phyloP scores from a whole-genome alignment of 1,140 invertebrate genomes.

The Oedothorax gibbosus region DNA sequence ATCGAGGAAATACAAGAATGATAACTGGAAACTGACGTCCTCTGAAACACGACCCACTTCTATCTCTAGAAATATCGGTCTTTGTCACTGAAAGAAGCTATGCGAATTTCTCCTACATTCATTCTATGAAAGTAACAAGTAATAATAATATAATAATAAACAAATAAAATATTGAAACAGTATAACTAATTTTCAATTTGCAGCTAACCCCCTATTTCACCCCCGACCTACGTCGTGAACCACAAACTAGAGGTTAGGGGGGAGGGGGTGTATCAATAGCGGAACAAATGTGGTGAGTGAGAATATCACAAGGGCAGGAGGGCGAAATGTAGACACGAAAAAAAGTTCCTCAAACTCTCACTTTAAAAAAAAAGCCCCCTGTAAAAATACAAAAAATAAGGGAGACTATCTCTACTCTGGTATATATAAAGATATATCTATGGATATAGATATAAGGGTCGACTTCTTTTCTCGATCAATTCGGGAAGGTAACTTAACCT shows the following conservation, averaged over 20 bases:
- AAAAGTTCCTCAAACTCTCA: slow-evolving; percentile 17
- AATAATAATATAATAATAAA: too few relatives aligned
- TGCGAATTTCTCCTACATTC: too few relatives aligned
- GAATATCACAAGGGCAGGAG: slow-evolving; percentile 34
- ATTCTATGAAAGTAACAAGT: too few relatives aligned
- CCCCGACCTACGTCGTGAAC: too few relatives aligned
- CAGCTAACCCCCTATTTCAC: background rate
- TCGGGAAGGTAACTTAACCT: slow-evolving; percentile 53
- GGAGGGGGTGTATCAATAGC: slow-evolving; percentile 49
- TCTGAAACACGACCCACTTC: too few relatives aligned
- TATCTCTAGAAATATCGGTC: too few relatives aligned
- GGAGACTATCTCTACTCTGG: slow-evolving; percentile 40
- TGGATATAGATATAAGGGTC: too few relatives aligned
- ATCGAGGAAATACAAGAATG: too few relatives aligned
- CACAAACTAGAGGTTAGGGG: background rate
- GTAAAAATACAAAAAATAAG: slow-evolving; percentile 14
- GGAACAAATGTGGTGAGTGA: slow-evolving; percentile 60
- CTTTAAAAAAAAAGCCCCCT: slow-evolving; percentile 16
- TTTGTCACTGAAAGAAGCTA: too few relatives aligned
- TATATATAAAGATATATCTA: slow-evolving; percentile 40
- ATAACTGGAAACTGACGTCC: too few relatives aligned
- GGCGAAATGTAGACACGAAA: slow-evolving; percentile 22
- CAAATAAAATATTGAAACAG: too few relatives aligned
- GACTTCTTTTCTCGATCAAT: slow-evolving; percentile 40
- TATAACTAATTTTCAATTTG: slow-evolving; percentile 11